phyloP scores from a whole-genome alignment of 37 sponge, comb jelly and placozoan genomes.

The Aphrocallistes beatrix region DNA sequence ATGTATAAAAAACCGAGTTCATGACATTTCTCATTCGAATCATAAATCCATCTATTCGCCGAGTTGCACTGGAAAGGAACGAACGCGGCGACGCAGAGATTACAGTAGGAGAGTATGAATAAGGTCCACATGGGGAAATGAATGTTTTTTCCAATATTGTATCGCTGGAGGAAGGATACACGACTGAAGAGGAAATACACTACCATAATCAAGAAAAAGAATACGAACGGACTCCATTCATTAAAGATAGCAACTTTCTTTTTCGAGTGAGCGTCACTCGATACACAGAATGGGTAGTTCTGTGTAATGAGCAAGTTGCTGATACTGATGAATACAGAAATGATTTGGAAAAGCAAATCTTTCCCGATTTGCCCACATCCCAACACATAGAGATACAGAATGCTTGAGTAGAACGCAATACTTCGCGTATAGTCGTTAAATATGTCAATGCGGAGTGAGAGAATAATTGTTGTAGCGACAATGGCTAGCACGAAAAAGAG shows the following conservation, averaged over 20 bases:
- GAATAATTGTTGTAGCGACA: background rate
- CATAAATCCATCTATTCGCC: background rate
- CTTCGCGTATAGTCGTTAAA: constrained; percentile 4
- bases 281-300: background rate
- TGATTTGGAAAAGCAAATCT: background rate
- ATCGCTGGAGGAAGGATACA: background rate
- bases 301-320: background rate
- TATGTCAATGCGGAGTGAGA: background rate
- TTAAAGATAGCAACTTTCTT: background rate
- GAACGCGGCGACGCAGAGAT: background rate
- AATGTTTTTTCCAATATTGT: background rate
- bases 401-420: constrained; percentile 3
- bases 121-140: background rate
- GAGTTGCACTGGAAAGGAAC: background rate
- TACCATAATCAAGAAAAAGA: background rate
- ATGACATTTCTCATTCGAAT: too few relatives aligned
- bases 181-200: background rate
- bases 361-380: background rate
- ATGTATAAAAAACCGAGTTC: too few relatives aligned
- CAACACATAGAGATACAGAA: background rate
- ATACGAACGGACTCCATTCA: background rate
- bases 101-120: background rate
- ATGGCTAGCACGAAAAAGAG: background rate
- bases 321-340: background rate
- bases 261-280: background rate